These are phyloP conservation scores for Zaprionus inermis DNA, from an alignment of 1,140 invertebrate species.

Conservation along the genomic window DNA sequence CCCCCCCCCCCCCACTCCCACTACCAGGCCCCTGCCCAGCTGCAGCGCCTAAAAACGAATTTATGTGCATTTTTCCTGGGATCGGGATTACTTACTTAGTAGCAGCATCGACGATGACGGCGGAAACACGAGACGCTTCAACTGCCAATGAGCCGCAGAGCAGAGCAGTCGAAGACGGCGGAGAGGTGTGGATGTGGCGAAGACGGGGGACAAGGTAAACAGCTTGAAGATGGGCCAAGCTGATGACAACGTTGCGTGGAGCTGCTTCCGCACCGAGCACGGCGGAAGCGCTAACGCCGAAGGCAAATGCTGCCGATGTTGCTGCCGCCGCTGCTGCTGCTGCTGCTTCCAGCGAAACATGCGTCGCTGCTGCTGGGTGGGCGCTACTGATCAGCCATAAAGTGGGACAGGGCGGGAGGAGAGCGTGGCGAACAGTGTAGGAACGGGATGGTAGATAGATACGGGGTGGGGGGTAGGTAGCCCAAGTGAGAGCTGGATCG, in stretches of 20 bases:
- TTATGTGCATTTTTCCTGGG: conserved; percentile 74
- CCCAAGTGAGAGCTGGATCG: conserved; percentile 14
- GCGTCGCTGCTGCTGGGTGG: conserved; percentile 27
- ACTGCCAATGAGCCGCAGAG: conserved; percentile 74
- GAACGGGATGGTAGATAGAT: too few relatives aligned
- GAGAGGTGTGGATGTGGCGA: not conserved
- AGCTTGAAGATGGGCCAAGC: conserved; percentile 10
- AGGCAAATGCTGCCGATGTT: conserved; percentile 5
- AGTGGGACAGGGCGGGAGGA: not conserved
- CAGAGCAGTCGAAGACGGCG: too few relatives aligned
- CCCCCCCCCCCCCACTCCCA: too few relatives aligned
- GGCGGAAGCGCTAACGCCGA: conserved; percentile 36
- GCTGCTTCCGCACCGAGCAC: conserved; percentile 19
- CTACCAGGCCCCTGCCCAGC: not conserved
- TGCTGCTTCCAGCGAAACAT: conserved; percentile 27
- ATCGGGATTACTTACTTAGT: conserved; percentile 75
- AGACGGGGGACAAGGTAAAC: not conserved
- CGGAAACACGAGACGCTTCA: conserved; percentile 76
- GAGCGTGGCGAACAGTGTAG: too few relatives aligned
- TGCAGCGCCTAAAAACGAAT: conserved; percentile 49
- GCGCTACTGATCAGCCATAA: conserved; percentile 27
- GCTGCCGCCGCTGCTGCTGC: conserved; percentile 10
- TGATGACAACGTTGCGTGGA: conserved; percentile 53
- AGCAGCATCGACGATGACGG: conserved; percentile 16
- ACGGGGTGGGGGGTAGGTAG: not conserved